These are phyloP conservation scores for Hystrix cristata DNA, from an alignment of 2,113 vertebrate species.

Conservation along the genomic window DNA sequence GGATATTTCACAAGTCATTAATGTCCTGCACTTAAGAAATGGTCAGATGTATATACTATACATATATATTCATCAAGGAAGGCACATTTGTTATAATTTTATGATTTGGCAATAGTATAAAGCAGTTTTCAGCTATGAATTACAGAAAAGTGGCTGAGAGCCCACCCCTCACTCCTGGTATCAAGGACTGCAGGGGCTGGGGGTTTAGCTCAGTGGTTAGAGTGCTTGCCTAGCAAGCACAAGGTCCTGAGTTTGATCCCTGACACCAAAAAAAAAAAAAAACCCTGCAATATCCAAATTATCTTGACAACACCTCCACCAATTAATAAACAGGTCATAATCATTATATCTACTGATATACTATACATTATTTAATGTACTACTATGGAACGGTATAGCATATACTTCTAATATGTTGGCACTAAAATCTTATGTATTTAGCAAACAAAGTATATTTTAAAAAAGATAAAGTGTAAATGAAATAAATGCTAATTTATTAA, in stretches of 20 bases:
- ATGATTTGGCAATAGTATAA: not conserved
- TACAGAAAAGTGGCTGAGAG: not conserved
- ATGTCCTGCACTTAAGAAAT: not conserved
- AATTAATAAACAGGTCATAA: not conserved
- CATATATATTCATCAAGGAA: not conserved
- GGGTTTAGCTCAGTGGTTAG: too few species aligned
- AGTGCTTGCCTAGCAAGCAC: too few species aligned
- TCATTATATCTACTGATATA: constrained; percentile 7
- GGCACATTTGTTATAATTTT: not conserved
- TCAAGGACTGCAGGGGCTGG: not conserved
- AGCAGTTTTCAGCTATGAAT: not conserved
- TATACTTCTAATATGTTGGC: not conserved
- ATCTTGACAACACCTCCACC: not conserved
- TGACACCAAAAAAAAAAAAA: too few species aligned
- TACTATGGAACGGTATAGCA: not conserved
- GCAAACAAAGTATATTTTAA: not conserved
- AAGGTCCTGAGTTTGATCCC: too few species aligned
- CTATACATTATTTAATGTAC: not conserved
- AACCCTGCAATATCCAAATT: not conserved
- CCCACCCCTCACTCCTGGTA: not conserved
- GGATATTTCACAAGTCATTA: not conserved
- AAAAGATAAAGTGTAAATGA: not conserved
- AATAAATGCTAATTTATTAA: not conserved
- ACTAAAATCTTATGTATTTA: not conserved
- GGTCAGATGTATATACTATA: not conserved